Evolutionary conservation across 2,888 invertebrate species (phyloP).

Genomic region (Perizoma flavofasciatum): DNA sequence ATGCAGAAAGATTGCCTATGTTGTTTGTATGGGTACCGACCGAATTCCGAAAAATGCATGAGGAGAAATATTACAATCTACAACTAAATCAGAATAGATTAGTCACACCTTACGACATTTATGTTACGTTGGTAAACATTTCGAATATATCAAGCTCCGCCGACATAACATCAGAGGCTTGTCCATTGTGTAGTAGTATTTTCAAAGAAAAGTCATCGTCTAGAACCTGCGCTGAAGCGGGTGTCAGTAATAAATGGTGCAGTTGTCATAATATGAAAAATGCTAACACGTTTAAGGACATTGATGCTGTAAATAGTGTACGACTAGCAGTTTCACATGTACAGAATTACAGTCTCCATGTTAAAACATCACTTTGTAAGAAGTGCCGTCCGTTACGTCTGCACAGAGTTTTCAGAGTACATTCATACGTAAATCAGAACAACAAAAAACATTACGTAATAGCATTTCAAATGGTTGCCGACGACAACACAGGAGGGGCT

Average conservation of each 20-base stretch:
- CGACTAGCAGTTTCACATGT: background rate
- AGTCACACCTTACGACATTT: conserved; percentile 89
- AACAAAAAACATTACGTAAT: background rate
- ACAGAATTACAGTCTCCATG: background rate
- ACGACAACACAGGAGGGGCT: background rate
- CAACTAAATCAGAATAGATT: conserved; percentile 85
- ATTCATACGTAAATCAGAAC: background rate
- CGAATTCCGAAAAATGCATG: conserved; percentile 80
- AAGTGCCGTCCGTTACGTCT: background rate
- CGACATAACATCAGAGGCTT: conserved; percentile 77
- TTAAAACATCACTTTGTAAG: background rate
- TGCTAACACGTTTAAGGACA: background rate
- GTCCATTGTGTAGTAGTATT: conserved; percentile 85
- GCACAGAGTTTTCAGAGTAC: background rate
- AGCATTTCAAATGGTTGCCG: background rate
- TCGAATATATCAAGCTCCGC: conserved; percentile 80
- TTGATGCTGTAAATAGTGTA: background rate
- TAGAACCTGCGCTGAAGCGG: conserved; percentile 86
- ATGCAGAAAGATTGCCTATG: conserved; percentile 90
- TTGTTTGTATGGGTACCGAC: conserved; percentile 87
- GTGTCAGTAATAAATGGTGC: conserved; percentile 89
- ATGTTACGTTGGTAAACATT: conserved; percentile 82
- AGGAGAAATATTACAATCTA: conserved; percentile 82
- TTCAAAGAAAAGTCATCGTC: conserved; percentile 82
- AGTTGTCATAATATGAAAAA: conserved; percentile 78